Base-by-base conservation (phyloP, 2,888 invertebrate species). In the Yponomeuta sedellus region DNA sequence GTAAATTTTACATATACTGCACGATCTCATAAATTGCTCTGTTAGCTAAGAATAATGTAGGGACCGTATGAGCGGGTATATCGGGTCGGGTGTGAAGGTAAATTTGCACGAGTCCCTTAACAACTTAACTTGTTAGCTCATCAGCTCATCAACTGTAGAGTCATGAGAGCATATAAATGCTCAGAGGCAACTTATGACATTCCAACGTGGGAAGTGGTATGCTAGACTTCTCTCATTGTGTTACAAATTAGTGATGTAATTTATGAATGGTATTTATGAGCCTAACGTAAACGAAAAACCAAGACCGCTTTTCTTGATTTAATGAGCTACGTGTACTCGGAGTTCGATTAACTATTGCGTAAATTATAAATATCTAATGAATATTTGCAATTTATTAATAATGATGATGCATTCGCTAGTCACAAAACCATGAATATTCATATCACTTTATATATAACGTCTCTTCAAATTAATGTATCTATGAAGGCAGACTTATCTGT, bases 121-220 rank as follows among this genome's bases (percentile, higher is more conserved):
- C 88, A 85, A 87, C 81, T 85, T 85, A 85, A 88, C 83, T 87
- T 88, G 88, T 89, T 88, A 88, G 85, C 84, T 83, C 86, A 80
- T 88, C 87, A 83, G 79, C 84, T 83, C 86, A 80, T 88, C 87
- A 83, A 79, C 74, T 70, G 78, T 76, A 76, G 78, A 77, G 73
- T 72, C 75, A 77, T 72, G 74, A 74, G 71, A 69, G 72, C 71
- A 57, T 44, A 57, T 44, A 70, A 76, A 75, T 77, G 76, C 71
- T 72, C 74, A 75, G 73, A 72, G 74, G 73, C 72, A 77, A 79
- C 79, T 81, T 79, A 80, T 81, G 77, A 82, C 84, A 86, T 87
- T 85, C 78, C 81, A 71, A 69, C 69, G 5, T 16, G 44, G 44
- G 44, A 16, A 34, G 44, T 52, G 44, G 44, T 52, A 52, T 52